phyloP scores from a whole-genome alignment of 1,140 invertebrate species.

The Drosophila insularis region DNA sequence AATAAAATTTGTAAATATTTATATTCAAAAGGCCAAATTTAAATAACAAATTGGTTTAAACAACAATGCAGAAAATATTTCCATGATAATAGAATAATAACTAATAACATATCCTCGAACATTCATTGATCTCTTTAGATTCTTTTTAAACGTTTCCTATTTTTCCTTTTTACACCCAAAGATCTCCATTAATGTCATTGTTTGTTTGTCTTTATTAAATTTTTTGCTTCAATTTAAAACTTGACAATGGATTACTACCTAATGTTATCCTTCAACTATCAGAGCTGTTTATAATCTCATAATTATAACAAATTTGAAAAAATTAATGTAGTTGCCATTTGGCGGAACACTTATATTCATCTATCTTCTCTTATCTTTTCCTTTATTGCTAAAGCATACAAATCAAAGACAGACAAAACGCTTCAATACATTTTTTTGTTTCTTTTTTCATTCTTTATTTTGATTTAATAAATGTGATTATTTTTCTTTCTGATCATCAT shows the following conservation, averaged over 20 bases:
- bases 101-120: no score
- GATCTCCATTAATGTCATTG: no score
- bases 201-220: no score
- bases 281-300: neutral
- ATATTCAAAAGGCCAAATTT: no score
- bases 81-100: neutral
- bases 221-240: no score
- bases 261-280: neutral
- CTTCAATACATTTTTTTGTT: constrained; percentile 38
- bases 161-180: no score
- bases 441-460: constrained; percentile 59
- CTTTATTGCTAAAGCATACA: constrained; percentile 14
- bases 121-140: no score
- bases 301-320: neutral
- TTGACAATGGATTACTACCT: neutral
- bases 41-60: no score
- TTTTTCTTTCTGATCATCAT: constrained; percentile 11
- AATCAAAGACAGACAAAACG: constrained; percentile 36
- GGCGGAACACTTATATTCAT: neutral
- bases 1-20: no score
- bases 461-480: constrained; percentile 70
- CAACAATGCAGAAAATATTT: no score
- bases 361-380: neutral
- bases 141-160: no score
- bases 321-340: neutral